Percentiles rank a stretch among this genome's conserved stretches.
Conservation (phyloP, 2,113 vertebrate genomes). For the Puffinus mauretanicus region DNA sequence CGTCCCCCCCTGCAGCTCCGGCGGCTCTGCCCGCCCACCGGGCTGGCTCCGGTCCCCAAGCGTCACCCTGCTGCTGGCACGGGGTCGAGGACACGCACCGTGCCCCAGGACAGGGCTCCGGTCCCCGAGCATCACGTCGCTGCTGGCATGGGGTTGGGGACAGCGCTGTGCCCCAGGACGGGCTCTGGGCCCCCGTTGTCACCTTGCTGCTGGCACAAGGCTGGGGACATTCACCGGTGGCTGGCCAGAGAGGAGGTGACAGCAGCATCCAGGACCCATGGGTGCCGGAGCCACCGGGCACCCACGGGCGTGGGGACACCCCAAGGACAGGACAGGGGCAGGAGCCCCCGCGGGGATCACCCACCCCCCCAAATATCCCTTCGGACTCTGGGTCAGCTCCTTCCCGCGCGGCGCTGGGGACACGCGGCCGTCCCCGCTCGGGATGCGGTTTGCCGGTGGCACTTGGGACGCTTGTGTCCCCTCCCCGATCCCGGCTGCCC, state of each 20-base stretch:
- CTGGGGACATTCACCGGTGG: not conserved
- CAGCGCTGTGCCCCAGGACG: not conserved
- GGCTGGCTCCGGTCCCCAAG: not conserved
- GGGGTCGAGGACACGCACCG: not conserved
- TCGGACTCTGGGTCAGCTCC: not conserved
- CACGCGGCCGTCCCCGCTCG: not conserved
- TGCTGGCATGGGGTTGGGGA: not conserved
- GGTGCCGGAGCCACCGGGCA: not conserved
- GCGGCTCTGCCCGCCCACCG: not conserved
- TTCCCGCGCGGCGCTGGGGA: not conserved
- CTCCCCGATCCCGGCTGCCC: not conserved
- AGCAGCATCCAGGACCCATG: not conserved
- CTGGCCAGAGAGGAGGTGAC: not conserved
- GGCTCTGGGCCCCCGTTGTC: not conserved
- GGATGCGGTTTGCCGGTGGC: not conserved
- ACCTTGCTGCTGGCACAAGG: not conserved
- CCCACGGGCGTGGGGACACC: not conserved
- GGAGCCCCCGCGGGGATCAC: not conserved
- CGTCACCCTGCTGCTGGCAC: not conserved
- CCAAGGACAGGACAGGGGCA: not conserved
- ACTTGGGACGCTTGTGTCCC: not conserved
- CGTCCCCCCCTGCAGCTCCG: fast-evolving
- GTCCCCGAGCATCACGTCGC: not conserved
- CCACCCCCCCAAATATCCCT: not conserved
- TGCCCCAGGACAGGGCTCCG: not conserved